Percentiles rank a stretch among this genome's conserved stretches.
Evolutionary conservation across 1,140 invertebrate species (phyloP).

Genomic region (Microplitis mediator): DNA sequence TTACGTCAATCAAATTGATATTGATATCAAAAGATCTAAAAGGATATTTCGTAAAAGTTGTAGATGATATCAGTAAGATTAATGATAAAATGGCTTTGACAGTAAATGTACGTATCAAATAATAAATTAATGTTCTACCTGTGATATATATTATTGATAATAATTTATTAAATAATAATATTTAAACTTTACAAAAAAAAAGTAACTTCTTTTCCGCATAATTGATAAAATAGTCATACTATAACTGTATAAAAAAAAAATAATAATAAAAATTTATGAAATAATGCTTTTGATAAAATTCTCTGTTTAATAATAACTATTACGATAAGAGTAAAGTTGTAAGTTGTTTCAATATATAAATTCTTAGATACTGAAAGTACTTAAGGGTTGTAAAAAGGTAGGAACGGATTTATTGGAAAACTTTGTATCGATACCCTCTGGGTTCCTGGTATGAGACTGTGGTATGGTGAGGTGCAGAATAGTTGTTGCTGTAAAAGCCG

Average conservation of each 20-base stretch:
- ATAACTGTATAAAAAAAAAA: neutral
- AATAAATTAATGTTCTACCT: neutral
- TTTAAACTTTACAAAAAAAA: neutral
- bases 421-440: neutral
- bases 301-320: too few relatives aligned
- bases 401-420: slow-evolving; percentile 3
- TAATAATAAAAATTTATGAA: neutral
- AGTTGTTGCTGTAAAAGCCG: slow-evolving; percentile 1
- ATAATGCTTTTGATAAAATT: neutral
- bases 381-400: neutral
- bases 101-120: neutral
- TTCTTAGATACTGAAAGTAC: neutral
- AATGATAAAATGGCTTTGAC: slow-evolving; percentile 1
- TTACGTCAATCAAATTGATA: neutral
- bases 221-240: neutral
- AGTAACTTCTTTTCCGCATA: neutral
- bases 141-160: neutral
- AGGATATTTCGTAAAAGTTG: neutral
- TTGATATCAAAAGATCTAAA: neutral
- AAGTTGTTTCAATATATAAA: neutral
- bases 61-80: neutral
- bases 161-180: neutral
- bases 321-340: too few relatives aligned
- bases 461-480: neutral
- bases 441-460: too few relatives aligned